Evolutionary conservation across 2,888 invertebrate genomes (phyloP), one percentile per base, ranked within the genome.

Genomic region (Campopleginae sp.): DNA sequence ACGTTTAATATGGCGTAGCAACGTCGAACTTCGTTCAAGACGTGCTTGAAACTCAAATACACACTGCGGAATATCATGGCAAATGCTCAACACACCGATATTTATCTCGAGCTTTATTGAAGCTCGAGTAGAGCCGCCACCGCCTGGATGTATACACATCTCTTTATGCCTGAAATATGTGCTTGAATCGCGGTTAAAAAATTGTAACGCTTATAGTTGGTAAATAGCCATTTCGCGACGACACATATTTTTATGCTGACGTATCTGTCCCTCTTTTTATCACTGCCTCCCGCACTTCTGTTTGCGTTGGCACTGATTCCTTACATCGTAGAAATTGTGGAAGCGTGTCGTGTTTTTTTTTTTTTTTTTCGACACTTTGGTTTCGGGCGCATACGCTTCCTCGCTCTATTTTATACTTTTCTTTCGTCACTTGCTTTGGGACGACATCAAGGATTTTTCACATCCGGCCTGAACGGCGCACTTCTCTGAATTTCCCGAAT

Each of bases 221-320:
- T 83, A 83, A 80, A 86, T 77, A 70, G 74, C 68, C 77, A 61
- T 75, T 83, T 70, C 65, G 66, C 80, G 82, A 77, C 72, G 80
- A 82, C 71, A 54, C 75, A 74, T 65, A 80, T 80, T 80, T 82
- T 85, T 80, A 76, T 63, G 66, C 44, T 48, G 19, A 63, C 31
- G 8, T n/a, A 10, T 71, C 66, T 79, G 31, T 76, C 68, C 14
- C 48, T 12, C 33, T 74, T 23, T 48, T 27, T 31, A 19, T 33
- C 63, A 12, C 77, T 2, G 27, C 31, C n/a, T 14, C 54, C 12
- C 58, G 19, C 23, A 17, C 63, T 63, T 71, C 61, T 72, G 79
- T 80, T 80, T 80, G 65, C 48, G 38, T 63, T 80, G 63, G 79
- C 71, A 66, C 74, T 80, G 79, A 46, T 72, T 74, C 76, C 58